Evolutionary conservation across 2,113 vertebrate genomes (phyloP), one percentile per base, ranked within the genome.

Genomic region (Lathamus discolor): DNA sequence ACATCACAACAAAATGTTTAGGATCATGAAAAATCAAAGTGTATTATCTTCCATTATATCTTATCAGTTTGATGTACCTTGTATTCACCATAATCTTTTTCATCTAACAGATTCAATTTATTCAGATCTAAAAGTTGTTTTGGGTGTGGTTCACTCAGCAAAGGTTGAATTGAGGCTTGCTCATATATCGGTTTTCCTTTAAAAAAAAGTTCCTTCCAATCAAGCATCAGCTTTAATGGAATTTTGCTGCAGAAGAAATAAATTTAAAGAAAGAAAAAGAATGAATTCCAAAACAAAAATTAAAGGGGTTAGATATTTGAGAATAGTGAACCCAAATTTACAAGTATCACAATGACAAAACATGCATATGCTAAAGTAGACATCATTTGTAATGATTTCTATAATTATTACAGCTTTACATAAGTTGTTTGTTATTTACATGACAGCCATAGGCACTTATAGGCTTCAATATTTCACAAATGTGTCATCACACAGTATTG

Each of bases 201-300:
- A 52, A 98, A 93, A 97, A 99, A 98, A 29, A 99, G 77, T 86
- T 99, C 98, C 97, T 99, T 99, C 99, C 99, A 99, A 85, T 99
- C 98, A 84, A 93, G 92, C 97, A 99, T 98, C 96, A 98, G 27
- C 95, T 99, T 99, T 48, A 63, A 52, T 68, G 99, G 99, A 97
- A 99, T 98, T 88, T 95, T 81, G 94, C 99, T 99, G 92, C 39
- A 95, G 31, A 59, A 91, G 82, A 37, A 55, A 14, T 1, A 9
- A 70, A 91, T 83, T 80, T 22, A 23, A 27, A 13, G n/a, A n/a
- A 37, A 55, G 9, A 46, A n/a, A 54, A 72, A 39, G 33, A 94
- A 57, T 7, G 0, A 48, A 16, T 55, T 76, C 10, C 24, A 67
- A 90, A 55, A 2, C 6, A 44, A 83, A 80, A 91, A 52, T 28